Evolutionary conservation across 2,888 invertebrate species (phyloP).

Genomic region (Caenorhabditis panamensis): DNA sequence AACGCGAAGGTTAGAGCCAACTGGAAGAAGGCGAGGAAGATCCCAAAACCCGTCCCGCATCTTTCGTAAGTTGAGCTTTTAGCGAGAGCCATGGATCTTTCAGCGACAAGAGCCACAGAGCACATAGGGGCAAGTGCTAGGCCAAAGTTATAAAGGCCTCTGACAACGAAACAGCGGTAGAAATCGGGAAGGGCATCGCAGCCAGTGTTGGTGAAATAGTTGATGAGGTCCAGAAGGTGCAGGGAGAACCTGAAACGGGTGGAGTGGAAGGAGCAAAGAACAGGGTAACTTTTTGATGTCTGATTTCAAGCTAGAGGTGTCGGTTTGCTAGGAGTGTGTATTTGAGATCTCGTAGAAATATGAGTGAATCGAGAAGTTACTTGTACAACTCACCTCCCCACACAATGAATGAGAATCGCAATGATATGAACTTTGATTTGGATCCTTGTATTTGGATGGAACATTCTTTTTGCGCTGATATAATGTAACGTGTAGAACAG

Average conservation of each 20-base stretch:
- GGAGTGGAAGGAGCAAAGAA: not conserved
- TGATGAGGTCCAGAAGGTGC: slow-evolving; percentile 42
- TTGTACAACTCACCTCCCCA: slow-evolving; percentile 45
- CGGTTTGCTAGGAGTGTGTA: too few relatives aligned
- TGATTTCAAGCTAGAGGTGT: too few relatives aligned
- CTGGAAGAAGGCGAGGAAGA: slow-evolving; percentile 38
- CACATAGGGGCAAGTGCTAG: slow-evolving; percentile 47
- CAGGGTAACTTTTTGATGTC: too few relatives aligned
- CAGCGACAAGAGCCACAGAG: slow-evolving; percentile 41
- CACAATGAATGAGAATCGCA: slow-evolving; percentile 38
- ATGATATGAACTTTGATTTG: slow-evolving; percentile 54
- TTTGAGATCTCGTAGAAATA: too few relatives aligned
- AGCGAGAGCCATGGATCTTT: slow-evolving; percentile 35
- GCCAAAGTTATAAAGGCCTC: slow-evolving; percentile 56
- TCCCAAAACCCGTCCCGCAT: slow-evolving; percentile 31
- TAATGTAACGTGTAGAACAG: slow-evolving; percentile 23
- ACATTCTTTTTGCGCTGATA: slow-evolving; percentile 30
- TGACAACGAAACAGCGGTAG: slow-evolving; percentile 42
- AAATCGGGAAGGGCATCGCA: slow-evolving; percentile 49
- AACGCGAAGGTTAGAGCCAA: slow-evolving; percentile 45
- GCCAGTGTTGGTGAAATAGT: slow-evolving; percentile 46
- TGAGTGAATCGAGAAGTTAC: too few relatives aligned
- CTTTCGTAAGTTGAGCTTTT: slow-evolving; percentile 43
- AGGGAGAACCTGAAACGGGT: slow-evolving; percentile 44
- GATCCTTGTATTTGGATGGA: slow-evolving; percentile 50